These are phyloP conservation scores for Bombus polaris DNA, from an alignment of 1,140 invertebrate species.

Conservation along the genomic window DNA sequence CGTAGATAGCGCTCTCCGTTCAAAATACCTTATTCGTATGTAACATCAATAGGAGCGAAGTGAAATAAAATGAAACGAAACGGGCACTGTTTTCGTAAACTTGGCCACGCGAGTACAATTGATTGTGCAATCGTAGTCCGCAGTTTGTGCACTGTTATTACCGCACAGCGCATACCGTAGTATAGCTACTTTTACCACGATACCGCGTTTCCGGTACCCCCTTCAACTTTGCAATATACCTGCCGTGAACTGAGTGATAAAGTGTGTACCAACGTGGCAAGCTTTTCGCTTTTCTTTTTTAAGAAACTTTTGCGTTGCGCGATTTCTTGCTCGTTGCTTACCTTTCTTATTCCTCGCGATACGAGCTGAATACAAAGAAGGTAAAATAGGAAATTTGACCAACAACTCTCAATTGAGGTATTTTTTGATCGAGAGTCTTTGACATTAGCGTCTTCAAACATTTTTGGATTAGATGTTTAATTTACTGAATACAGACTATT, in stretches of 20 bases:
- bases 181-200: constrained; percentile 12
- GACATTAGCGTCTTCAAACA: too few species aligned
- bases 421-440: too few species aligned
- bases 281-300: neutral
- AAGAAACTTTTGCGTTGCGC: neutral
- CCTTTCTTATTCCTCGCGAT: neutral
- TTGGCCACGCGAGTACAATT: constrained; percentile 23
- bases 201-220: constrained; percentile 13
- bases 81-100: constrained; percentile 18
- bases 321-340: constrained; percentile 5
- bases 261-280: neutral
- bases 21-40: too few species aligned
- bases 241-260: neutral
- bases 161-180: neutral
- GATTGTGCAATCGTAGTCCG: neutral
- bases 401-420: too few species aligned
- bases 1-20: neutral
- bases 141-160: constrained; percentile 7
- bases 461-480: too few species aligned
- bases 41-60: neutral
- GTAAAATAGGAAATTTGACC: too few species aligned
- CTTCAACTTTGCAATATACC: constrained; percentile 32
- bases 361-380: neutral
- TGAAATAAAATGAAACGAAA: constrained; percentile 5
- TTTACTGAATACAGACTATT: too few species aligned